Evolutionary conservation across 2,888 invertebrate genomes (phyloP).

Genomic region (Temnothorax ravouxi): DNA sequence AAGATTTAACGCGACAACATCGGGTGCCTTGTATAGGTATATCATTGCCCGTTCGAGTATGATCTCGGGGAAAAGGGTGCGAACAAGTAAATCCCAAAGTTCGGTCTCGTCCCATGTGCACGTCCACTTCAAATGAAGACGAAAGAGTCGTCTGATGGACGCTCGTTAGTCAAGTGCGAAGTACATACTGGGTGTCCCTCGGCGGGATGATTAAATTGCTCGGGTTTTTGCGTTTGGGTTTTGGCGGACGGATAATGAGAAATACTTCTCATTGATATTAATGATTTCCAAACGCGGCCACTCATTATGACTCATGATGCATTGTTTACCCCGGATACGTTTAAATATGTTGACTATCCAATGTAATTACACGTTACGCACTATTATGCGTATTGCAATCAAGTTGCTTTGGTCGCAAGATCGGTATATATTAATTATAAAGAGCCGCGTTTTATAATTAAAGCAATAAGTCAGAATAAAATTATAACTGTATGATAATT

Average conservation of each 20-base stretch:
- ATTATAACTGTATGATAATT: constrained; percentile 43
- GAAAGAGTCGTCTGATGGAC: constrained; percentile 73
- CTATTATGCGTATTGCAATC: constrained; percentile 21
- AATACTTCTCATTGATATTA: constrained; percentile 52
- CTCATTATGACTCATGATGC: constrained; percentile 43
- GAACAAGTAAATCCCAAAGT: constrained; percentile 54
- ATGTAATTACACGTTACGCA: constrained; percentile 27
- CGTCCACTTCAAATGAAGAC: constrained; percentile 74
- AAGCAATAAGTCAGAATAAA: constrained; percentile 41
- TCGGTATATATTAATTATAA: constrained; percentile 1
- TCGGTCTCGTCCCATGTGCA: constrained; percentile 43
- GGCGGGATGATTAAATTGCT: constrained; percentile 51
- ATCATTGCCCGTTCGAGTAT: constrained; percentile 35
- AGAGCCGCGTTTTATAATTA: constrained; percentile 20
- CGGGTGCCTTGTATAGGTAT: not conserved
- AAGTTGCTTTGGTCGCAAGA: constrained; percentile 20
- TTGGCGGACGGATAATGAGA: constrained; percentile 35
- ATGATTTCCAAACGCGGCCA: constrained; percentile 40
- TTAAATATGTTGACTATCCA: constrained; percentile 30
- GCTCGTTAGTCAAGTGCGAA: constrained; percentile 64
- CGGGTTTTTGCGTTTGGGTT: constrained; percentile 50
- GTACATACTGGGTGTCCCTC: constrained; percentile 34
- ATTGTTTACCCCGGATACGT: constrained; percentile 24
- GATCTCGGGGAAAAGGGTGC: constrained; percentile 33
- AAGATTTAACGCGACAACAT: constrained; percentile 32